phyloP scores from a whole-genome alignment of 2,797 vertebrate genomes.

The Enteromius treurensis region DNA sequence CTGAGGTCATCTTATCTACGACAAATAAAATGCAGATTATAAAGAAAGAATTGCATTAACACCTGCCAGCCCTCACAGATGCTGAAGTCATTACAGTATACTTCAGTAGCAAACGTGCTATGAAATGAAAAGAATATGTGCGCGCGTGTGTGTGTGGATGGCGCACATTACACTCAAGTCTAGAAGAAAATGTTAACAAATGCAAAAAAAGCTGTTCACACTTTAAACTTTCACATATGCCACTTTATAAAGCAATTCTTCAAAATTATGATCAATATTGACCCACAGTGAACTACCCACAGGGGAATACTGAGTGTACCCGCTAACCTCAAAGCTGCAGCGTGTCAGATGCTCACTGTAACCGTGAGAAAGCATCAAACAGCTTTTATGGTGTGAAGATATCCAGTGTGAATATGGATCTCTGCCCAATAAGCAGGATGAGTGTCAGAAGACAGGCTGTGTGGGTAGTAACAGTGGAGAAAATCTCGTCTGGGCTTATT shows the following conservation, averaged over 20 bases:
- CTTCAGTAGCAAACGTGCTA: slow-evolving; percentile 31
- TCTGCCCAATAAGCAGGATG: slow-evolving; percentile 40
- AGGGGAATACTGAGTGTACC: slow-evolving; percentile 9
- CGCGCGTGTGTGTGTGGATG: neutral
- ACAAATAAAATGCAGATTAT: slow-evolving; percentile 55
- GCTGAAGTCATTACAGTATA: slow-evolving; percentile 47
- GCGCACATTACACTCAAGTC: neutral
- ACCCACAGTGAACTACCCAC: neutral
- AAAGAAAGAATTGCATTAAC: slow-evolving; percentile 49
- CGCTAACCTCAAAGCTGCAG: slow-evolving; percentile 33
- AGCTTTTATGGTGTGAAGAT: slow-evolving; percentile 53
- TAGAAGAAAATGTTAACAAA: neutral
- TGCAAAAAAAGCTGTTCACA: neutral
- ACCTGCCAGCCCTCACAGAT: slow-evolving; percentile 51
- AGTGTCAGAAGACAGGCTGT: slow-evolving; percentile 56
- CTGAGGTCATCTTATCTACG: slow-evolving; percentile 56
- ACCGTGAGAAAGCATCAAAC: slow-evolving; percentile 50
- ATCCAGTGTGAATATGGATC: slow-evolving; percentile 56
- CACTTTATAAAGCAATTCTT: neutral
- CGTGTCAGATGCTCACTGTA: slow-evolving; percentile 35
- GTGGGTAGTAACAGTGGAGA: slow-evolving; percentile 26
- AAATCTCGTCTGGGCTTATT: slow-evolving; percentile 31
- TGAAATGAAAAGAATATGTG: slow-evolving; percentile 43
- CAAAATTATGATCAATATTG: neutral
- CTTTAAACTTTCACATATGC: slow-evolving; percentile 11